Conservation (phyloP, 2,888 invertebrate genomes). For the Cryptocephalus moraei region DNA sequence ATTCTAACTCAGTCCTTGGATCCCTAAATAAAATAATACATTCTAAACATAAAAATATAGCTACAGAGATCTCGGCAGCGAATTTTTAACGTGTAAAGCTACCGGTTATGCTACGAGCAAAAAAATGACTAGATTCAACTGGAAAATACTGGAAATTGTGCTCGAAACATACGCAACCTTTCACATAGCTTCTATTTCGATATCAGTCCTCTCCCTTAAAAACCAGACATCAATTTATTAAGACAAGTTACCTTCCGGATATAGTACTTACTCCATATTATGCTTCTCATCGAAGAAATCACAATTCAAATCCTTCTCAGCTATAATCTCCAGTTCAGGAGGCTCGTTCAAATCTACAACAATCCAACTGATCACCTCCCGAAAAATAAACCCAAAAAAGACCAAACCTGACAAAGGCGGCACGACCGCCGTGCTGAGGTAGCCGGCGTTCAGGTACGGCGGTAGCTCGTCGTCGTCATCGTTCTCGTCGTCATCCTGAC, state of each 20-base stretch:
- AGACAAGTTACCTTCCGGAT: constrained; percentile 7
- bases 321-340: constrained; percentile 27
- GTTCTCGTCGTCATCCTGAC: constrained; percentile 38
- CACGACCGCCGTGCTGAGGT: constrained; percentile 36
- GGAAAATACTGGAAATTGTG: no score
- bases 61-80: no score
- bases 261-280: constrained; percentile 19
- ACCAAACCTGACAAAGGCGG: constrained; percentile 30
- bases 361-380: not conserved
- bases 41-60: no score
- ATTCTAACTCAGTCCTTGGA: no score
- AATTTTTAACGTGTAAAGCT: no score
- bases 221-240: constrained; percentile 2
- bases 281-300: constrained; percentile 28
- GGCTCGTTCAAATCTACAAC: constrained; percentile 25
- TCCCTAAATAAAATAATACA: no score
- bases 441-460: constrained; percentile 66
- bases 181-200: constrained; percentile 1
- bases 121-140: no score
- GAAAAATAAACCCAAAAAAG: not conserved
- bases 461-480: constrained; percentile 61
- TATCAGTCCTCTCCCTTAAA: not conserved
- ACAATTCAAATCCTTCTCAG: constrained; percentile 29
- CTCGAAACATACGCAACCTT: not conserved
- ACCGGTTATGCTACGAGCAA: no score